These are phyloP conservation scores for Pontoporia blainvillei DNA, from an alignment of 2,113 vertebrate genomes.

Conservation along the genomic window DNA sequence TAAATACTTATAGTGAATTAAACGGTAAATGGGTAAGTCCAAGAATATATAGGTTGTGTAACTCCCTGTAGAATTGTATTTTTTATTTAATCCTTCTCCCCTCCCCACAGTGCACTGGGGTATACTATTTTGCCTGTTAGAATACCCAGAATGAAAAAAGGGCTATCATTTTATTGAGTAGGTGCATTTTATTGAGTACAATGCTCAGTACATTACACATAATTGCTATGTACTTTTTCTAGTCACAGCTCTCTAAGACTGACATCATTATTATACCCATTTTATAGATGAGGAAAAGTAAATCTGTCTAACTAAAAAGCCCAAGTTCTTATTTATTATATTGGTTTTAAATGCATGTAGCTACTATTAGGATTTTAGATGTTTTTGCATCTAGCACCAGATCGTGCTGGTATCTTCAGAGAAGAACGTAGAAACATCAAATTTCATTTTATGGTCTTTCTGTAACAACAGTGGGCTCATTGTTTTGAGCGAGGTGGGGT, in stretches of 20 bases:
- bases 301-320: not conserved
- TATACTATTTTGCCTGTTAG: not conserved
- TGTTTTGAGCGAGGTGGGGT: not conserved
- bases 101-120: not conserved
- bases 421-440: not conserved
- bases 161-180: not conserved
- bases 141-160: not conserved
- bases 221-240: not conserved
- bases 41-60: not conserved
- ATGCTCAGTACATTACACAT: not conserved
- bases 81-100: not conserved
- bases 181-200: not conserved
- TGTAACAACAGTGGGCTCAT: not conserved
- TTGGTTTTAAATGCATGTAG: not conserved
- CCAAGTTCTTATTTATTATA: not conserved
- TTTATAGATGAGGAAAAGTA: slow-evolving; percentile 26
- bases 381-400: not conserved
- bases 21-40: not conserved
- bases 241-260: not conserved
- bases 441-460: not conserved
- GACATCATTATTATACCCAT: not conserved
- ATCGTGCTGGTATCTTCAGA: not conserved
- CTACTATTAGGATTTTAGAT: not conserved
- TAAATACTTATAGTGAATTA: slow-evolving; percentile 5
- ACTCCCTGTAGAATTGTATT: not conserved